Evolutionary conservation across 2,888 invertebrate genomes (phyloP), one percentile per base, ranked within the genome.

Genomic region (Pterostichus madidus): DNA sequence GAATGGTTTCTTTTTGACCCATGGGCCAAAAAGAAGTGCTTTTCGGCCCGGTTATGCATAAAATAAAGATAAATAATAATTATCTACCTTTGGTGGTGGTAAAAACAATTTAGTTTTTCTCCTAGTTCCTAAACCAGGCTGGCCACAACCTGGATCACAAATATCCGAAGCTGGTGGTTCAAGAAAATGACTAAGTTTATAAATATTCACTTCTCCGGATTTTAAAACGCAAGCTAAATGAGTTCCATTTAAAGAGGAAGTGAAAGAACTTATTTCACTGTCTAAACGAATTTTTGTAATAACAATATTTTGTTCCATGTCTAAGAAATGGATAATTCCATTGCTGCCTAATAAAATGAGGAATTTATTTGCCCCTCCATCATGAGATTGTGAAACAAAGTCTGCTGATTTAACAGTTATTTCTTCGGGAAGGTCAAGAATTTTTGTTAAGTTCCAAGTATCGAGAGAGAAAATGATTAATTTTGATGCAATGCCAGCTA

Each of bases 291-390:
- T 89, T 71, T 87, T 90, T 77, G 92, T 89, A 35, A 93, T 85
- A 5, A 93, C 88, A 77, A 87, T 86, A 68, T 91, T 89, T 17
- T 89, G 86, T 86, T 92, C 91, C 84, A 94, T 87, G 87, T 94
- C 91, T 82, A 93, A 89, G 86, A 94, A 91, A 86, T 91, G 89
- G 11, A 94, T 86, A 15, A 86, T 87, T 83, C 92, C 92, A 85
- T 92, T 91, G 83, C 92, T 92, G 53, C 93, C 91, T 61, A 94
- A 87, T 80, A 94, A 89, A 5, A 91, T 92, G 35, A 94, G 87
- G 82, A 93, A 90, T 89, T 92, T 93, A 87, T 93, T 94, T 10
- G 92, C 91, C 8, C 94, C 93, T 24, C 93, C 93, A 88, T 94
- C 94, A 87, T 94, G 92, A 10, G 92, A 88, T 86, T 92, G 91